Conservation (phyloP, 1,140 invertebrate genomes). For the Aplysia californica region DNA sequence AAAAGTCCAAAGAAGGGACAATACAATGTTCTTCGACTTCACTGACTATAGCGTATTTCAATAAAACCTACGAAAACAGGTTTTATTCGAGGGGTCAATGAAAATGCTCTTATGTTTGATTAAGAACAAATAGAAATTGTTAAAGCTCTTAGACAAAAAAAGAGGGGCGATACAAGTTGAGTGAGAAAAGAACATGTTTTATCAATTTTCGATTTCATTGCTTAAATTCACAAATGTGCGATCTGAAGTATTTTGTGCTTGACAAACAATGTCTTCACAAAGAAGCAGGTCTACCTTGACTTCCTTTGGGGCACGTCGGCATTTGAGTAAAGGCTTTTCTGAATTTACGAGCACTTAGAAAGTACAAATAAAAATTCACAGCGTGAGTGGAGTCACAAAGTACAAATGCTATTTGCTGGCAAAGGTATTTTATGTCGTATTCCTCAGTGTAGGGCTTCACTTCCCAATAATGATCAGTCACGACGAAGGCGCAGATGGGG, state of each 20-base stretch:
- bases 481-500: slow-evolving; percentile 51
- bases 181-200: background rate
- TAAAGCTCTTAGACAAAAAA: background rate
- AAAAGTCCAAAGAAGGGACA: no score
- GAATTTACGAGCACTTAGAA: slow-evolving; percentile 53
- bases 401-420: slow-evolving; percentile 45
- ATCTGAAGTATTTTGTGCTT: background rate
- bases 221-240: background rate
- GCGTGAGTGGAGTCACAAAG: slow-evolving; percentile 54
- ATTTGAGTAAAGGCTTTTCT: slow-evolving; percentile 30
- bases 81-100: no score
- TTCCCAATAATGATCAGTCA: slow-evolving; percentile 30
- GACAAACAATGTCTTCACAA: background rate
- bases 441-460: background rate
- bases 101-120: no score
- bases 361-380: slow-evolving; percentile 59
- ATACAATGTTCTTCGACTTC: no score
- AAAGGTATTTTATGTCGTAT: slow-evolving; percentile 28
- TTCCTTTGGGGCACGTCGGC: background rate
- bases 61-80: no score
- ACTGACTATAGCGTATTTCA: no score
- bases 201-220: background rate
- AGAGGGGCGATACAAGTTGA: background rate
- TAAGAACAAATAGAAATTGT: background rate
- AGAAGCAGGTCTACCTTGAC: background rate